Base-by-base conservation (phyloP, 1,140 invertebrate species). In the Nilaparvata lugens region DNA sequence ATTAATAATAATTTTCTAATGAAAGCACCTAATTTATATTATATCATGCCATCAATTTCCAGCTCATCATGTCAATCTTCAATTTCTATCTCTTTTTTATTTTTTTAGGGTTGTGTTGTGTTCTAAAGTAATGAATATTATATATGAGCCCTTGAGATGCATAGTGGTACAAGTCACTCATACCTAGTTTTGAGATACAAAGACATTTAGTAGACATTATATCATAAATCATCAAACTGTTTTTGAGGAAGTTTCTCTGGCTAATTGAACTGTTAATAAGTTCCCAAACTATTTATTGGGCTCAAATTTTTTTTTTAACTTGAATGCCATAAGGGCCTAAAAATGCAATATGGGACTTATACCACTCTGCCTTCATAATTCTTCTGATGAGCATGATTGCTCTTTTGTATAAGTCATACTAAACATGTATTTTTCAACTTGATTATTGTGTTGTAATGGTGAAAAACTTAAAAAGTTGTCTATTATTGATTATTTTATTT, bases 201-300 rank as follows among this genome's bases (percentile, higher is more conserved):
- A 21, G 38, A 21, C 16, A 19, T 57, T 57, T 51, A 58, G 9
- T 58, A 58, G 25, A 58, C 16, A 11, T 21, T 51, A 18, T 51
- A 58, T n/a, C 42, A 58, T 58, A 58, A 58, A 58, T 58, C 43
- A 51, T 48, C 45, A 51, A 58, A 58, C 51, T 58, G 31, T 14
- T 25, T 23, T 51, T 16, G 21, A 42, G 16, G 40, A 57, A 16
- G 18, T 43, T n/a, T 42, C 18, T 57, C 40, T 13, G 24, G 28
- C 53, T 16, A 28, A 16, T 14, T 21, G 11, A 43, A 57, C n/a
- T 57, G n/a, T 56, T 56, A 35, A 19, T 43, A 43, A 19, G 13
- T n/a, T 57, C n/a, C 45, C n/a, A 7, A 38, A 19, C 23, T 19
- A 28, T 23, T 21, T 57, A 57, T 18, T 57, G 23, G 23, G 6